phyloP scores from a whole-genome alignment of 1,140 invertebrate genomes.

The Hycleus cichorii region DNA sequence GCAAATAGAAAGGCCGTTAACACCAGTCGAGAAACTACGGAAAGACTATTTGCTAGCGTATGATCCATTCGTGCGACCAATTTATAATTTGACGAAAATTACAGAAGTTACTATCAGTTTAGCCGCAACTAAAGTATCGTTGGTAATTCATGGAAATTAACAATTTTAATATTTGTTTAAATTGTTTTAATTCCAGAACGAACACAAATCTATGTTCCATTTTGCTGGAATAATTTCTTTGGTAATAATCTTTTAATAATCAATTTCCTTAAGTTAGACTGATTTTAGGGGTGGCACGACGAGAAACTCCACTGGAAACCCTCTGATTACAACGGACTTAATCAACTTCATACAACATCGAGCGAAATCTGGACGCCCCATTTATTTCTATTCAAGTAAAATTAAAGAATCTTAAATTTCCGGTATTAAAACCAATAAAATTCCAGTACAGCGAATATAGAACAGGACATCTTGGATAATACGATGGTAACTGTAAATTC shows the following conservation, averaged over 20 bases:
- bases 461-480: slow-evolving; percentile 18
- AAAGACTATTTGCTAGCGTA: slow-evolving; percentile 32
- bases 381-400: slow-evolving; percentile 40
- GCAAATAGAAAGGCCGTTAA: slow-evolving; percentile 23
- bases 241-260: slow-evolving; percentile 25
- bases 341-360: slow-evolving; percentile 28
- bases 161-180: no score
- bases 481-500: slow-evolving; percentile 21
- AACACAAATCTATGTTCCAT: slow-evolving; percentile 27
- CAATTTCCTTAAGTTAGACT: not conserved
- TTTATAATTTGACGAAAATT: slow-evolving; percentile 9
- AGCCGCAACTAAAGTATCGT: no score
- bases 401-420: not conserved
- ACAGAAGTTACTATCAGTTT: no score
- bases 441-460: no score
- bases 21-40: slow-evolving; percentile 29
- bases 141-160: not conserved
- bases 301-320: slow-evolving; percentile 40
- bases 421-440: no score
- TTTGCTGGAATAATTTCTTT: slow-evolving; percentile 27
- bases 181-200: slow-evolving; percentile 11
- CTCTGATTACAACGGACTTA: slow-evolving; percentile 34
- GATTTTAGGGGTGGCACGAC: slow-evolving; percentile 40
- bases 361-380: slow-evolving; percentile 43
- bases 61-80: slow-evolving; percentile 32